These are phyloP conservation scores for Atrina japonica DNA, from an alignment of 2,888 invertebrate species.

Conservation along the genomic window DNA sequence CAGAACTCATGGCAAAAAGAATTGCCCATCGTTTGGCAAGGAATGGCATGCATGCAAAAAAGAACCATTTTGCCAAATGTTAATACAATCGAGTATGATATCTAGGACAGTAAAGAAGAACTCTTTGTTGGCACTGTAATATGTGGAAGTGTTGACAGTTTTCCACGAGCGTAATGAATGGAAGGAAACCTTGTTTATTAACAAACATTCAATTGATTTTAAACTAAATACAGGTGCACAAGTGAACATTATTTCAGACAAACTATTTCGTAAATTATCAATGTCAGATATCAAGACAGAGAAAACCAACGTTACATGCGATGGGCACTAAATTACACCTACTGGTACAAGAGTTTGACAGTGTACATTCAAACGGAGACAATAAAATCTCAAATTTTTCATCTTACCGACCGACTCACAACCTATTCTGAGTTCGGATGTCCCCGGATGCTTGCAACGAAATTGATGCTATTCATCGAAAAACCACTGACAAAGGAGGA, in stretches of 20 bases:
- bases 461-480: neutral
- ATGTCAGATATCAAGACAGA: neutral
- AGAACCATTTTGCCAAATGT: conserved; percentile 21
- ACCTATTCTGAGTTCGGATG: conserved; percentile 4
- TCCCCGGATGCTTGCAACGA: neutral
- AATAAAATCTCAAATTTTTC: conserved; percentile 15
- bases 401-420: conserved; percentile 14
- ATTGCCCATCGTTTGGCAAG: conserved; percentile 39
- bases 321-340: conserved; percentile 7
- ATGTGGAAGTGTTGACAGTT: neutral
- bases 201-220: conserved; percentile 1
- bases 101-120: neutral
- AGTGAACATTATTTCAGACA: conserved; percentile 24
- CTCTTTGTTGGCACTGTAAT: conserved; percentile 13
- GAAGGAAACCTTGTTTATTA: neutral
- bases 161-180: neutral
- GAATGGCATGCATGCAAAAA: conserved; percentile 24
- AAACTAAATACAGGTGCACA: conserved; percentile 35
- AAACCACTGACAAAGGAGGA: neutral
- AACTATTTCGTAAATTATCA: neutral
- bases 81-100: neutral
- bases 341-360: neutral
- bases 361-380: conserved; percentile 12
- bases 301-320: conserved; percentile 2
- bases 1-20: conserved; percentile 10